Base-by-base conservation (phyloP, 2,888 invertebrate species). In the Standfussiana lucernea region DNA sequence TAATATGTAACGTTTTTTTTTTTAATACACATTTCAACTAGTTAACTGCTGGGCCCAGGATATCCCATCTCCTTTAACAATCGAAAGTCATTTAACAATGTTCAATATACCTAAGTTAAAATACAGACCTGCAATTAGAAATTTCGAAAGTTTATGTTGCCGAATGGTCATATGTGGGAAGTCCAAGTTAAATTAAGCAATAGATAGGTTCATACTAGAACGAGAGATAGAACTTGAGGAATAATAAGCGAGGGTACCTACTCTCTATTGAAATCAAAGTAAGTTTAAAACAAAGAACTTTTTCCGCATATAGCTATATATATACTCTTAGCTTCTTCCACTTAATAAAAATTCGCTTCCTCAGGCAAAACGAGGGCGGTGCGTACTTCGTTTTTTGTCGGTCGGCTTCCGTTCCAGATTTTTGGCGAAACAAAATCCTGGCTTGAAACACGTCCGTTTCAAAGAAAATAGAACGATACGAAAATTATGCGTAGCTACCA, bases 341-440 rank as follows among this genome's bases (percentile, higher is more conserved):
- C 69, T 86, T 82, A 77, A 77, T 83, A 86, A 86, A 84, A 83
- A 78, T 61, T 66, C 59, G 62, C 72, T 64, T 78, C 72, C 65
- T 45, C 53, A 56, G 45, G 69, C 65, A 24, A 72, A 86, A 65
- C 28, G 79, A 40, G 75, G 78, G 68, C 53, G 61, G 35, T 56
- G 71, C 70, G 70, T 75, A 75, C 72, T 84, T 74, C 42, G 59
- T 66, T 82, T 82, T 77, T 74, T 74, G 74, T 74, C 40, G 71
- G 72, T 65, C 45, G 11, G 28, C 74, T 75, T 86, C 83, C 83
- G 79, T 45, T 72, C 86, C 59, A 86, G 62, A 73, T 84, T 86
- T 83, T 86, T 61, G 86, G 53, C 74, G 64, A 70, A 77, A 67
- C 66, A 47, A 82, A 78, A 86, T 82, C 59, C 56, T 83, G 66